Evolutionary conservation across 2,113 vertebrate genomes (phyloP).

Genomic region (Mus spicilegus): DNA sequence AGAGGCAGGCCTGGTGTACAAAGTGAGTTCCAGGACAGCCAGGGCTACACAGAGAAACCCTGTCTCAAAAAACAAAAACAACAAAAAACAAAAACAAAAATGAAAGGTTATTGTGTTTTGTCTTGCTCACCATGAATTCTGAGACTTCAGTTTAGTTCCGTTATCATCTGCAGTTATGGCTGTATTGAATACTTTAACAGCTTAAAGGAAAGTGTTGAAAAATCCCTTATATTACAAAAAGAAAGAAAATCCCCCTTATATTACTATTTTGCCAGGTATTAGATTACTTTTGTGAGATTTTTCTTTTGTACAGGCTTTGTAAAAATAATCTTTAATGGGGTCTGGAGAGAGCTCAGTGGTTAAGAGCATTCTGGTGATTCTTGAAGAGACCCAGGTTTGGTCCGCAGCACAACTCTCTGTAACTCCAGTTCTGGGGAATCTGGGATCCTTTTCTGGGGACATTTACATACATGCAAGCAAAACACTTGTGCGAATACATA

Average conservation of each 20-base stretch:
- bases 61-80: too few relatives aligned
- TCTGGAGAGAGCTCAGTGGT: neutral
- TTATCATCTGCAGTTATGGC: too few relatives aligned
- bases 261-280: neutral
- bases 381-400: neutral
- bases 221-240: too few relatives aligned
- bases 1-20: too few relatives aligned
- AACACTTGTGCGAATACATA: neutral
- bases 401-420: neutral
- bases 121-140: neutral
- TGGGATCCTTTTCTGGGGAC: neutral
- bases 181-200: too few relatives aligned
- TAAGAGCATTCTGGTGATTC: neutral
- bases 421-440: neutral
- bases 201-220: too few relatives aligned
- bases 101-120: neutral
- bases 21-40: too few relatives aligned
- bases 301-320: neutral
- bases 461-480: neutral
- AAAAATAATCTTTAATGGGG: neutral
- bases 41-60: too few relatives aligned
- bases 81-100: too few relatives aligned
- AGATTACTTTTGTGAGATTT: neutral
- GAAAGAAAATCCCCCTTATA: too few relatives aligned
- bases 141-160: neutral